phyloP scores from a whole-genome alignment of 2,888 invertebrate genomes.

The Phorcus lineatus region DNA sequence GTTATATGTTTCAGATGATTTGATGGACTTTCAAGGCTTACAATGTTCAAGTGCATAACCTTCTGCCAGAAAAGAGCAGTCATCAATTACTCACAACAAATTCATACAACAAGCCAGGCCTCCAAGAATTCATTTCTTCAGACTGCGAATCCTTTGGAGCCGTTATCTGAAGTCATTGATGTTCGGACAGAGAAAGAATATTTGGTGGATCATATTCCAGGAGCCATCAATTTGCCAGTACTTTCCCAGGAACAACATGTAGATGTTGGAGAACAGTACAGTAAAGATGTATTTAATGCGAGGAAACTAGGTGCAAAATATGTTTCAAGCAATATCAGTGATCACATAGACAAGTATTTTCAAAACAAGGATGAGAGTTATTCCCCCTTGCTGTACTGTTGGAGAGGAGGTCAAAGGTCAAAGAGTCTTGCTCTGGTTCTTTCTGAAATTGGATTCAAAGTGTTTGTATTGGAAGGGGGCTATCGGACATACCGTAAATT shows the following conservation, averaged over 20 bases:
- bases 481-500: slow-evolving; percentile 49
- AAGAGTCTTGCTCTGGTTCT: slow-evolving; percentile 51
- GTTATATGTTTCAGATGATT: too few relatives aligned
- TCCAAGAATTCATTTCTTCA: neutral
- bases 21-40: too few relatives aligned
- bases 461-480: slow-evolving; percentile 50
- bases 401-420: slow-evolving; percentile 61
- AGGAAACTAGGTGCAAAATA: slow-evolving; percentile 52
- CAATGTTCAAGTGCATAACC: too few relatives aligned
- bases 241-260: slow-evolving; percentile 44
- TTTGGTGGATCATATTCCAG: slow-evolving; percentile 56
- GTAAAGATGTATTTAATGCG: slow-evolving; percentile 44
- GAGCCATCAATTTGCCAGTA: slow-evolving; percentile 57
- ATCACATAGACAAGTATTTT: slow-evolving; percentile 49
- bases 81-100: too few relatives aligned
- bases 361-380: slow-evolving; percentile 44
- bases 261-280: slow-evolving; percentile 51
- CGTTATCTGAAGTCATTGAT: slow-evolving; percentile 51
- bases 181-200: slow-evolving; percentile 55
- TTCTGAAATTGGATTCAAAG: slow-evolving; percentile 54
- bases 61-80: too few relatives aligned
- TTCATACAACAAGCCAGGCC: neutral
- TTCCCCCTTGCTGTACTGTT: slow-evolving; percentile 54
- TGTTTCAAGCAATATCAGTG: slow-evolving; percentile 48
- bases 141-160: slow-evolving; percentile 20